Evolutionary conservation across 2,888 invertebrate species (phyloP).

Genomic region (Cerastis leucographa): DNA sequence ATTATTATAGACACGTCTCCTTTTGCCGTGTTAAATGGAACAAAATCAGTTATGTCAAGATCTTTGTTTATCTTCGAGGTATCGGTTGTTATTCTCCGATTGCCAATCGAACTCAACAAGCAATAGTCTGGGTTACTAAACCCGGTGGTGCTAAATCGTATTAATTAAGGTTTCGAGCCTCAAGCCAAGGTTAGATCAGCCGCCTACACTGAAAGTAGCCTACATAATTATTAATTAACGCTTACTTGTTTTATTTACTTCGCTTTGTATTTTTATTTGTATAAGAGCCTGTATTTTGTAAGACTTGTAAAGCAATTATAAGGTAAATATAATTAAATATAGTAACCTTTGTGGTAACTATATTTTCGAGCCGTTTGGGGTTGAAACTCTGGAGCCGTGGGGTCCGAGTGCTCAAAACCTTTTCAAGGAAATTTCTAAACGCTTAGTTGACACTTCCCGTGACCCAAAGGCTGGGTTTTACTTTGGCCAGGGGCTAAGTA

Average conservation of each 20-base stretch:
- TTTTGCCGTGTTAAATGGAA: background rate
- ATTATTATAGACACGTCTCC: background rate
- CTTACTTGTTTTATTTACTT: slow-evolving; percentile 7
- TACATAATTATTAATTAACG: slow-evolving; percentile 13
- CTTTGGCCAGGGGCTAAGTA: no score
- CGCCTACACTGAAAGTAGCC: slow-evolving; percentile 18
- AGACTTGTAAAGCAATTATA: background rate
- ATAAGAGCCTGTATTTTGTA: background rate
- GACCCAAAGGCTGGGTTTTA: no score
- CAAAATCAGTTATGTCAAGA: background rate
- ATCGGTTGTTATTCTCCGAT: slow-evolving; percentile 34
- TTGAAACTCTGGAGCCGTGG: no score
- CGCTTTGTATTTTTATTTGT: background rate
- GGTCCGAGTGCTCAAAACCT: no score
- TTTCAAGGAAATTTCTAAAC: no score
- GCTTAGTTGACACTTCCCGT: no score
- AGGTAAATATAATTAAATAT: no score
- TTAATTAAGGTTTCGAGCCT: slow-evolving; percentile 42
- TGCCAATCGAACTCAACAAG: slow-evolving; percentile 31
- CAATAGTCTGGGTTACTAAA: slow-evolving; percentile 46
- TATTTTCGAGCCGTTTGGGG: no score
- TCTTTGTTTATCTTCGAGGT: slow-evolving; percentile 17
- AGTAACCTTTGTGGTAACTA: no score
- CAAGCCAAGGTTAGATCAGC: slow-evolving; percentile 46
- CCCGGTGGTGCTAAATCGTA: slow-evolving; percentile 30